Evolutionary conservation across 2,113 vertebrate genomes (phyloP).

Genomic region (Saguinus midas): DNA sequence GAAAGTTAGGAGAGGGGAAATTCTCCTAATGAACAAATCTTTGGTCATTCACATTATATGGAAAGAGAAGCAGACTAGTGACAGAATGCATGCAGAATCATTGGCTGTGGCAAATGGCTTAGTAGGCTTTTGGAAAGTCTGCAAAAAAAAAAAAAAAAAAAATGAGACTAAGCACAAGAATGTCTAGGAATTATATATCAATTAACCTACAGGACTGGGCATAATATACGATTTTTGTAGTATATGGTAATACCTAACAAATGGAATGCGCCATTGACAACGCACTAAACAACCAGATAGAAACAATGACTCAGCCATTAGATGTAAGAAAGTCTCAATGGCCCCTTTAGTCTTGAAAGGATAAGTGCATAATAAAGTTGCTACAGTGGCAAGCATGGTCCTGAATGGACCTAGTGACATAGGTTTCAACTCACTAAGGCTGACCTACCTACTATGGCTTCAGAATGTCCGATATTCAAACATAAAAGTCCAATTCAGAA

Average conservation of each 20-base stretch:
- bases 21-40: not conserved
- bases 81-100: not conserved
- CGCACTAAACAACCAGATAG: not conserved
- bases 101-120: not conserved
- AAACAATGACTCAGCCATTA: not conserved
- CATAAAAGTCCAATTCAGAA: not conserved
- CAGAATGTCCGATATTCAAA: not conserved
- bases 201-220: not conserved
- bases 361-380: not conserved
- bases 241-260: not conserved
- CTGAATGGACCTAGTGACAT: too few relatives aligned
- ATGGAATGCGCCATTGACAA: not conserved
- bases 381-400: too few relatives aligned
- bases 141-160: not conserved
- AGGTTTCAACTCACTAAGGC: not conserved
- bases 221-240: not conserved
- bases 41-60: not conserved
- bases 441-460: accelerated
- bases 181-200: not conserved
- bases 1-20: not conserved
- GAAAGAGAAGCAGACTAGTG: not conserved
- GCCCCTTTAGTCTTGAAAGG: not conserved
- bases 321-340: not conserved
- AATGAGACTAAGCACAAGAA: not conserved
- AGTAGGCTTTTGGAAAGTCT: not conserved